A percentile compares a stretch with the other conserved stretches of the same genome.
Evolutionary conservation across 2,797 vertebrate genomes (phyloP).

Genomic region (Alca torda): DNA sequence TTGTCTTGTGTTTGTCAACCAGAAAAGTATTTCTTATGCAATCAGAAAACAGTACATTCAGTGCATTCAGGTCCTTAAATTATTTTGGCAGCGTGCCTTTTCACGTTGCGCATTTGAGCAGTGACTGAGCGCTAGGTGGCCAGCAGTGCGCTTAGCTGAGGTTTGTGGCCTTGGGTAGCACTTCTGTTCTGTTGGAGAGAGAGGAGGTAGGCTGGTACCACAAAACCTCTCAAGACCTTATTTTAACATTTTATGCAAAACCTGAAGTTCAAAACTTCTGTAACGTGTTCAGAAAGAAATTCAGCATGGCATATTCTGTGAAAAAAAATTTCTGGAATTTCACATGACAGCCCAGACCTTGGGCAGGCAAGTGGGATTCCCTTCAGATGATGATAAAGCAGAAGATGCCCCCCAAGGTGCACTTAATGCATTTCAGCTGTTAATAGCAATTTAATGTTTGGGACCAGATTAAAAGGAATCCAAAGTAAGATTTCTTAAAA

Average conservation of each 20-base stretch:
- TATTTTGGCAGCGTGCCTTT: background rate
- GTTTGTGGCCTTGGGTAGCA: background rate
- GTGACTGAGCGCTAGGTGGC: background rate
- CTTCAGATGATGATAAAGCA: background rate
- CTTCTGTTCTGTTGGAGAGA: background rate
- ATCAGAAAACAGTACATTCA: background rate
- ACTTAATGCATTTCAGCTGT: background rate
- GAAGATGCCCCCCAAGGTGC: background rate
- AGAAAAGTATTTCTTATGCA: background rate
- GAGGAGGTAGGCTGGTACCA: background rate
- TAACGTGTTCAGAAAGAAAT: background rate
- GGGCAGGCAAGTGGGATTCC: background rate
- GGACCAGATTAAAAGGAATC: background rate
- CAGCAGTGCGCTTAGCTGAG: accelerated
- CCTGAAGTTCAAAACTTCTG: background rate
- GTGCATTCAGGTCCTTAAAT: background rate
- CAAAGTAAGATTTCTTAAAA: background rate
- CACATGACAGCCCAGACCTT: background rate
- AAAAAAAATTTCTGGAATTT: background rate
- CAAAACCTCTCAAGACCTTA: background rate
- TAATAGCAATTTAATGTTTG: background rate
- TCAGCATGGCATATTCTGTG: background rate
- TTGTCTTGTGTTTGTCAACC: background rate
- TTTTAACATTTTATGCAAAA: background rate
- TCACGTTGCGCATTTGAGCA: background rate